A percentile compares a stretch with the other conserved stretches of the same genome.
Conservation (phyloP, 1,140 invertebrate genomes). For the Drosophila takahashii region DNA sequence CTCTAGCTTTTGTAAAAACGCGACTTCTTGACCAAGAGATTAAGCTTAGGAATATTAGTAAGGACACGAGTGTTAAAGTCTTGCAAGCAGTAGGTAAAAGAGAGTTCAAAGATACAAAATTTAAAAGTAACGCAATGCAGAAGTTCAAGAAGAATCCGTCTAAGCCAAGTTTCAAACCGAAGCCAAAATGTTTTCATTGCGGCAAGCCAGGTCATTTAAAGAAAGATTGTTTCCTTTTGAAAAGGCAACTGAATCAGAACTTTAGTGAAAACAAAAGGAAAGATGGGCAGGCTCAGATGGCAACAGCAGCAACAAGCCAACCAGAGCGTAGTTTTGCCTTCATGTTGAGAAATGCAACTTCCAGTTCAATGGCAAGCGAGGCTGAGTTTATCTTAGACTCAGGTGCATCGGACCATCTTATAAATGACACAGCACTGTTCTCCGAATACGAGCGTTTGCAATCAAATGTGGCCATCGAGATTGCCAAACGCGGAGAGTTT, state of each 20-base stretch:
- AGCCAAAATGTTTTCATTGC: too few relatives aligned
- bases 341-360: conserved; percentile 17
- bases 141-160: too few relatives aligned
- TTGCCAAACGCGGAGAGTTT: conserved; percentile 27
- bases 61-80: conserved; percentile 7
- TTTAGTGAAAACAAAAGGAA: conserved; percentile 10
- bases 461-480: conserved; percentile 6
- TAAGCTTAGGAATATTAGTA: conserved; percentile 12
- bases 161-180: too few relatives aligned
- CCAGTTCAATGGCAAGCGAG: conserved; percentile 16
- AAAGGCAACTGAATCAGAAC: conserved; percentile 31
- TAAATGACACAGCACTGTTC: conserved; percentile 68
- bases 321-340: too few relatives aligned
- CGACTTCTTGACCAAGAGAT: conserved; percentile 9
- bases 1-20: conserved; percentile 14
- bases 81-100: conserved; percentile 3
- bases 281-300: conserved; percentile 18
- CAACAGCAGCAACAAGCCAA: conserved; percentile 3
- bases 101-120: too few relatives aligned
- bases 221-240: conserved; percentile 28
- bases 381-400: conserved; percentile 73
- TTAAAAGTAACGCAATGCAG: too few relatives aligned
- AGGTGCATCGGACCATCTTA: conserved; percentile 76
- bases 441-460: conserved; percentile 30
- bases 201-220: too few relatives aligned